Conservation (phyloP, 2,888 invertebrate genomes). For the Tinea semifulvella region DNA sequence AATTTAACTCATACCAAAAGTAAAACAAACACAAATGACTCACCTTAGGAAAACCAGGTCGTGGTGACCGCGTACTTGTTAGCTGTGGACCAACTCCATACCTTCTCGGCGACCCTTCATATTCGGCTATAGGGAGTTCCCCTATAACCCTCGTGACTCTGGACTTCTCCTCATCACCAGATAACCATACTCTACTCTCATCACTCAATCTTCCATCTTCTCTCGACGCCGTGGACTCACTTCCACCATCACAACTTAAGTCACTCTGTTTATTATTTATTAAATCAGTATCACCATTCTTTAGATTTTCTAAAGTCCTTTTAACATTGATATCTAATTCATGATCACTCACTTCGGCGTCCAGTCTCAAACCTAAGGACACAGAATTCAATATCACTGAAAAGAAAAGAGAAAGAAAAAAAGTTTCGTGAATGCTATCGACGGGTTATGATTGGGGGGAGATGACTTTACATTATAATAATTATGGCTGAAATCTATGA, state of each 20-base stretch:
- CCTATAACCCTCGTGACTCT: conserved; percentile 77
- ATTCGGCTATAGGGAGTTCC: conserved; percentile 90
- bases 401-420: conserved; percentile 53
- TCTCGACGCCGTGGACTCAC: conserved; percentile 44
- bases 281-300: conserved; percentile 59
- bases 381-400: conserved; percentile 65
- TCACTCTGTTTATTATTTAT: conserved; percentile 55
- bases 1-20: too few species aligned
- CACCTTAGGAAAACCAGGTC: conserved; percentile 88
- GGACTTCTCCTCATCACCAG: conserved; percentile 49
- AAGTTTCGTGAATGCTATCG: conserved; percentile 33
- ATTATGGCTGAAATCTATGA: too few species aligned
- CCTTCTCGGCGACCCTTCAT: conserved; percentile 89
- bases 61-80: conserved; percentile 75
- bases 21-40: too few species aligned
- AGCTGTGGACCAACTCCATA: conserved; percentile 81
- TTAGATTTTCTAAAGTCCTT: conserved; percentile 61
- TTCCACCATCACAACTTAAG: conserved; percentile 39
- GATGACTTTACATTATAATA: too few species aligned
- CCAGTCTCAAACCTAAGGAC: conserved; percentile 63
- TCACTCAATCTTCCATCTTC: conserved; percentile 40
- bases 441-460: too few species aligned
- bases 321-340: conserved; percentile 59
- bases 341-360: conserved; percentile 60
- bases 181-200: conserved; percentile 44